These are phyloP conservation scores for Pristionchus maxplancki DNA, from an alignment of 2,888 invertebrate genomes.

Conservation along the genomic window DNA sequence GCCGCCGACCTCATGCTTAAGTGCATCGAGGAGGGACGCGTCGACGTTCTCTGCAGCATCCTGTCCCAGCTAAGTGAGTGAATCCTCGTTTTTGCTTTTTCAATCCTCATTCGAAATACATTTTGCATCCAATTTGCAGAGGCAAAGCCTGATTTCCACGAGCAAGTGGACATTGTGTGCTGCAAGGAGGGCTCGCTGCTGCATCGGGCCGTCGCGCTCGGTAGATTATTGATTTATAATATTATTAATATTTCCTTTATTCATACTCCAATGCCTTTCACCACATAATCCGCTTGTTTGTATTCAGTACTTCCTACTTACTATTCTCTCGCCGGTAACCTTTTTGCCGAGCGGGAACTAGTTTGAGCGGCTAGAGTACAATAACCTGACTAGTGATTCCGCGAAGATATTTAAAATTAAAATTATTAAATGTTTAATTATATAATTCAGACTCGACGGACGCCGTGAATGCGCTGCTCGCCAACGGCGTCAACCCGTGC, in stretches of 20 bases:
- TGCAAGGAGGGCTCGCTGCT: constrained; percentile 78
- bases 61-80: constrained; percentile 67
- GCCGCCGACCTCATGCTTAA: constrained; percentile 59
- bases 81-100: neutral
- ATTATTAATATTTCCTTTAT: neutral
- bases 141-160: constrained; percentile 61
- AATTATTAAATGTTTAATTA: neutral
- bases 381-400: neutral
- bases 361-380: neutral
- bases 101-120: neutral
- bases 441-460: constrained; percentile 65
- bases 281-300: neutral
- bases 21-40: constrained; percentile 67
- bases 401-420: neutral
- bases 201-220: constrained; percentile 76
- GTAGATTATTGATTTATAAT: constrained; percentile 49
- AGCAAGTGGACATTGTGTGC: constrained; percentile 66
- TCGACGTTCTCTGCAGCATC: constrained; percentile 71
- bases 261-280: neutral
- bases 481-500: constrained; percentile 83
- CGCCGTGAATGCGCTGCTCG: constrained; percentile 82
- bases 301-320: neutral
- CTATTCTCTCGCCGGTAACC: neutral
- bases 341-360: neutral
- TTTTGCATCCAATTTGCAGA: constrained; percentile 54